These are phyloP conservation scores for Pempheris klunzingeri DNA, from an alignment of 2,797 vertebrate genomes.

Conservation along the genomic window DNA sequence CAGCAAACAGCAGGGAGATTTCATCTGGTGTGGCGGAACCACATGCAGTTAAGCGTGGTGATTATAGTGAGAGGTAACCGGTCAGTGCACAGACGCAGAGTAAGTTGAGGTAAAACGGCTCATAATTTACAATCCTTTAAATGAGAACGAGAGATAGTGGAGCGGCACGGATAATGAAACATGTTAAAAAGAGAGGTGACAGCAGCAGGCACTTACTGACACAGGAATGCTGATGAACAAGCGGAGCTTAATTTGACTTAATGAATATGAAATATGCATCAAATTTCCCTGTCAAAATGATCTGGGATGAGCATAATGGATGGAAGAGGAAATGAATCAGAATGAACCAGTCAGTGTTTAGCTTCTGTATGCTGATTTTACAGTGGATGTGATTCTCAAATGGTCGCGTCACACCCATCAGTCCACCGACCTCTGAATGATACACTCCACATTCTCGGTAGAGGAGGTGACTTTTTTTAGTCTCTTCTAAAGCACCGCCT, in stretches of 20 bases:
- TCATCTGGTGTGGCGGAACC: constrained; percentile 44
- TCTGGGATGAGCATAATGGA: constrained; percentile 44
- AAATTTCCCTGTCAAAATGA: constrained; percentile 58
- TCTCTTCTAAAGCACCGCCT: not conserved
- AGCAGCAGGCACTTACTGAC: constrained; percentile 55
- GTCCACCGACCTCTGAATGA: constrained; percentile 1
- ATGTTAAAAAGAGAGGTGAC: constrained; percentile 13
- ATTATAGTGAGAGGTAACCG: constrained; percentile 44
- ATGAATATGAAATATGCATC: constrained; percentile 73
- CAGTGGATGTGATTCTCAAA: constrained; percentile 5
- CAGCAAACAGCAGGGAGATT: constrained; percentile 52
- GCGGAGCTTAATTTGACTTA: constrained; percentile 65
- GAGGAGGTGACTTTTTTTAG: not conserved
- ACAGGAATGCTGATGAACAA: constrained; percentile 65
- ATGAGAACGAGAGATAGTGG: constrained; percentile 39
- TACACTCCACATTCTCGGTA: not conserved
- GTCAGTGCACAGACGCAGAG: constrained; percentile 8
- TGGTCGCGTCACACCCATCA: constrained; percentile 29
- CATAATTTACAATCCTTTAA: constrained; percentile 41
- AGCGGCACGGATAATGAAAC: constrained; percentile 47
- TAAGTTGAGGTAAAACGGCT: constrained; percentile 42
- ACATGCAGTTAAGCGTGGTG: constrained; percentile 48
- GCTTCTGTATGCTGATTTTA: constrained; percentile 27
- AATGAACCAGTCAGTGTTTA: constrained; percentile 30
- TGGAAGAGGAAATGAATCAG: constrained; percentile 49